phyloP scores from a whole-genome alignment of 2,888 invertebrate species.

The Cantharis rufa region DNA sequence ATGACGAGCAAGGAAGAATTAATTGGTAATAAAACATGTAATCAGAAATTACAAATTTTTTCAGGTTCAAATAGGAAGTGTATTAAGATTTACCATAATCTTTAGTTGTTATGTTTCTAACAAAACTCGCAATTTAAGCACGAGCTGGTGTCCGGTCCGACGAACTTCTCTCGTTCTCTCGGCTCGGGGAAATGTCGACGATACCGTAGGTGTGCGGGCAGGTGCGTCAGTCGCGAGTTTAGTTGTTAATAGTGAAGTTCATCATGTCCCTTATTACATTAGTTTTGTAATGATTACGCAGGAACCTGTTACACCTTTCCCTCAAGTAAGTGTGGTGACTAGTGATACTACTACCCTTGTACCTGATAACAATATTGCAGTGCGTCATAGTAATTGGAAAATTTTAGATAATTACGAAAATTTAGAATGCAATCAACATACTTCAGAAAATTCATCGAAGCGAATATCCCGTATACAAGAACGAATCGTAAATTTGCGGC shows the following conservation, averaged over 20 bases:
- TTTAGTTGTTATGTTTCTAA: conserved; percentile 20
- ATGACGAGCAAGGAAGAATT: background rate
- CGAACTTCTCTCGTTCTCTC: conserved; percentile 48
- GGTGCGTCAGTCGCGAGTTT: conserved; percentile 52
- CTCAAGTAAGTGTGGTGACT: conserved; percentile 74
- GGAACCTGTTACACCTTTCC: conserved; percentile 59
- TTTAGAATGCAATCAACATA: conserved; percentile 40
- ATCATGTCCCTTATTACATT: conserved; percentile 73
- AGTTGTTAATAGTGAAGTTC: conserved; percentile 41
- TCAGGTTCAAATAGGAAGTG: conserved; percentile 22
- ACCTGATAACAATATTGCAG: conserved; percentile 63
- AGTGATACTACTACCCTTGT: conserved; percentile 76
- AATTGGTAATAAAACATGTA: background rate
- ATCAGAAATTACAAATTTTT: background rate
- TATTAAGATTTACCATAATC: conserved; percentile 18
- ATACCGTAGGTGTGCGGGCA: conserved; percentile 46
- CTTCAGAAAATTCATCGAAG: conserved; percentile 48
- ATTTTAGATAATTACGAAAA: conserved; percentile 42
- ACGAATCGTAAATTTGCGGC: conserved; percentile 25
- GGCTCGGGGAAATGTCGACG: conserved; percentile 46
- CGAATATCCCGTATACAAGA: conserved; percentile 35
- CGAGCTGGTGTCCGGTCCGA: conserved; percentile 48
- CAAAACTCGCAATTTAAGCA: conserved; percentile 42
- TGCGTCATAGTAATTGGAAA: conserved; percentile 69
- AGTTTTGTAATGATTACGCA: conserved; percentile 91